Percentiles rank a stretch among this genome's conserved stretches.
Evolutionary conservation across 2,797 vertebrate genomes (phyloP).

Genomic region (Tangara arthus): DNA sequence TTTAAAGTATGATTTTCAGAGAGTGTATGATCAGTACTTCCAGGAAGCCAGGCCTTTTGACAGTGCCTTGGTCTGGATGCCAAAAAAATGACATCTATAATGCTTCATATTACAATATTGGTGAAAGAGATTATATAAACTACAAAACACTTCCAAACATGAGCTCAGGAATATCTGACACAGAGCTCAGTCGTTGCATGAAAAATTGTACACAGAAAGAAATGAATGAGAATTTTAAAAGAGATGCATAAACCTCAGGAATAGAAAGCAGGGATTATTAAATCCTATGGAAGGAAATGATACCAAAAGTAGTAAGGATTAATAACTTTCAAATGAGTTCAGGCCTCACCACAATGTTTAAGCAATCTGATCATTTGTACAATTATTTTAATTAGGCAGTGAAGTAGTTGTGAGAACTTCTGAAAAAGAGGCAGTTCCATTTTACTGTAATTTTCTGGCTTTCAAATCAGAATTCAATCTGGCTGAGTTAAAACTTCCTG

Average conservation of each 20-base stretch:
- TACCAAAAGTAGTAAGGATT: constrained; percentile 8
- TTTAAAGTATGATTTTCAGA: background rate
- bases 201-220: background rate
- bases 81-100: background rate
- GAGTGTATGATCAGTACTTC: background rate
- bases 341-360: background rate
- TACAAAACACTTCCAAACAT: background rate
- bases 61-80: background rate
- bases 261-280: constrained; percentile 19
- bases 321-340: background rate
- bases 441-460: background rate
- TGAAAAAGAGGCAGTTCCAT: background rate
- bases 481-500: background rate
- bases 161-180: background rate
- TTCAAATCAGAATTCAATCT: background rate
- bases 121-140: background rate
- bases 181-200: background rate
- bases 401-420: background rate
- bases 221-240: background rate
- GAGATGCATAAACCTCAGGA: background rate
- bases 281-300: constrained; percentile 24
- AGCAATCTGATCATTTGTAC: background rate
- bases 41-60: background rate
- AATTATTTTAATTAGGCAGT: background rate
- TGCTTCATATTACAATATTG: background rate